Evolutionary conservation across 2,113 vertebrate genomes (phyloP).

Genomic region (Zootoca vivipara): DNA sequence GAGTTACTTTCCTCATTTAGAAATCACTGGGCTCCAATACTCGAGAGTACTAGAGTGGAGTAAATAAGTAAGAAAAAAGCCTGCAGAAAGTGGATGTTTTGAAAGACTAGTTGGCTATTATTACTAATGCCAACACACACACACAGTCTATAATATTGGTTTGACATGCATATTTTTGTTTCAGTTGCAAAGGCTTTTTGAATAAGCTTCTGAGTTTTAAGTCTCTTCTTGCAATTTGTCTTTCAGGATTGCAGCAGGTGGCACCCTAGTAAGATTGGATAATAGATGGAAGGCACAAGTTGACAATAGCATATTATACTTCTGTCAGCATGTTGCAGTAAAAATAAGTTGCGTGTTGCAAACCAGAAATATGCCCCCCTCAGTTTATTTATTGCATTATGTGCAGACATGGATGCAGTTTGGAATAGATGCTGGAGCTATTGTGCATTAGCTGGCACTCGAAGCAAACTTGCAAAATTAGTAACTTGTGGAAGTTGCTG

Average conservation of each 20-base stretch:
- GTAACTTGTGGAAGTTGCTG: conserved; percentile 37
- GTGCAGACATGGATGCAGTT: neutral
- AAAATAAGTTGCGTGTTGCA: neutral
- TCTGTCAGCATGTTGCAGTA: neutral
- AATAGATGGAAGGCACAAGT: neutral
- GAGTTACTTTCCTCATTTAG: neutral
- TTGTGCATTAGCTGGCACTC: conserved; percentile 1
- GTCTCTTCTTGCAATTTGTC: neutral
- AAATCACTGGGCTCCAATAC: neutral
- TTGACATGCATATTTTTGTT: neutral
- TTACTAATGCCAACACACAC: neutral
- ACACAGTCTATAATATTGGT: neutral
- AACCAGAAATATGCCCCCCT: rapidly evolving
- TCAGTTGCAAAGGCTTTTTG: neutral
- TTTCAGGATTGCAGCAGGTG: neutral
- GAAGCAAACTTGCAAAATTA: conserved; percentile 54
- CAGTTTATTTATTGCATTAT: rapidly evolving
- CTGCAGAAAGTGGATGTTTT: neutral
- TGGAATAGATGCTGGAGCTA: neutral
- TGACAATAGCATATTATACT: neutral
- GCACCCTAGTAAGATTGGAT: neutral
- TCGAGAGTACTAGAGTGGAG: neutral
- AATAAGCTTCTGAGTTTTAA: neutral
- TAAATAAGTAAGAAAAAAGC: neutral
- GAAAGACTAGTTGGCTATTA: neutral